Percentiles rank a stretch among this genome's conserved stretches.
Evolutionary conservation across 2,888 invertebrate species (phyloP).

Genomic region (Drosophila mimica): DNA sequence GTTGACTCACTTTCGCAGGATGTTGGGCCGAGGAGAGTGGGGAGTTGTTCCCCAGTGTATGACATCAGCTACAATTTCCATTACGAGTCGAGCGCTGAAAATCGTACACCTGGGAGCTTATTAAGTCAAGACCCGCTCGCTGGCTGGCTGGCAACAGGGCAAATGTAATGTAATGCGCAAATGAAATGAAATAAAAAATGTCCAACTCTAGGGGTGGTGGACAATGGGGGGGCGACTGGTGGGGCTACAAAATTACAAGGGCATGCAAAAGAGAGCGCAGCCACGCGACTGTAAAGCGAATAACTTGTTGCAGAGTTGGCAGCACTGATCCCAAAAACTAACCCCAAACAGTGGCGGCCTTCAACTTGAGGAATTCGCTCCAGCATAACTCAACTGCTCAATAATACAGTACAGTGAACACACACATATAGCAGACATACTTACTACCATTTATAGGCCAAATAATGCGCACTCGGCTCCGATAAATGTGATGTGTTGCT

Average conservation of each 20-base stretch:
- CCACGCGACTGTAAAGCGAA: constrained; percentile 20
- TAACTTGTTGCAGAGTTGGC: constrained; percentile 43
- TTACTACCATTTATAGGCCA: constrained; percentile 6
- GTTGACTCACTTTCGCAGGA: constrained; percentile 69
- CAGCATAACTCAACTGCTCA: constrained; percentile 7
- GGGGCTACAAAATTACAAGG: constrained; percentile 35
- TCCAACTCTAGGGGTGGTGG: constrained; percentile 10
- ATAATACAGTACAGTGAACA: constrained; percentile 13
- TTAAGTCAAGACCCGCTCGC: constrained; percentile 61
- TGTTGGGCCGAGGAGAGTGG: constrained; percentile 5
- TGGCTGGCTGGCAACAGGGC: constrained; percentile 35
- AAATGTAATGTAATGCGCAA: constrained; percentile 74
- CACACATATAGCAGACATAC: not conserved
- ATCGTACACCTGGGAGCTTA: constrained; percentile 82
- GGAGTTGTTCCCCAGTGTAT: constrained; percentile 70
- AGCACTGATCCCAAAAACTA: not conserved
- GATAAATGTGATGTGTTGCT: constrained; percentile 29
- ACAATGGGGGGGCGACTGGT: not conserved
- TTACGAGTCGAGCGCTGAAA: constrained; percentile 78
- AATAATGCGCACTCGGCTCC: constrained; percentile 17
- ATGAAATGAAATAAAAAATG: constrained; percentile 75
- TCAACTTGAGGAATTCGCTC: not conserved
- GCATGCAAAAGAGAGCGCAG: constrained; percentile 30
- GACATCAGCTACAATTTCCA: constrained; percentile 81
- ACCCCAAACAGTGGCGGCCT: constrained; percentile 11